A percentile compares a stretch with the other conserved stretches of the same genome.
Conservation (phyloP, 92 coral and sea anemone species). For the Palythoa caribaeorum region DNA sequence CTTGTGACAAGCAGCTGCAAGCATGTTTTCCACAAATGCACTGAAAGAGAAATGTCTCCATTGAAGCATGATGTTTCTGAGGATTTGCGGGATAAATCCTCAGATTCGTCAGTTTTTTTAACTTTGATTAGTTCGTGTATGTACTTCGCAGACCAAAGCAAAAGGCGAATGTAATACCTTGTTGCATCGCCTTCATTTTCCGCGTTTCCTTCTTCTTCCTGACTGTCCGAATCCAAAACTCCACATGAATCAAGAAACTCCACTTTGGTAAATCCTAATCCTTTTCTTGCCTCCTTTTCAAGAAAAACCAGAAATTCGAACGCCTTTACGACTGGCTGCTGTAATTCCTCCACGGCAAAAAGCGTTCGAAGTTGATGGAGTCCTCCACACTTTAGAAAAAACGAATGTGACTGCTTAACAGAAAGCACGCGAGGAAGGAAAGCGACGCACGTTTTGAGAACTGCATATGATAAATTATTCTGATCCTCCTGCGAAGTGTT, state of each 20-base stretch:
- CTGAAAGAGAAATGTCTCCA: conserved; percentile 69
- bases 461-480: conserved; percentile 53
- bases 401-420: conserved; percentile 61
- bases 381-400: conserved; percentile 87
- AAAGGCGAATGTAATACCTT: not conserved
- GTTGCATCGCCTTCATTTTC: conserved; percentile 10
- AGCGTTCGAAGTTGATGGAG: conserved; percentile 75
- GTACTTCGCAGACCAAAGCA: conserved; percentile 15
- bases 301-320: conserved; percentile 75
- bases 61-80: conserved; percentile 16
- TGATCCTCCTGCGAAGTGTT: not conserved
- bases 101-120: not conserved
- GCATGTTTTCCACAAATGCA: conserved; percentile 89
- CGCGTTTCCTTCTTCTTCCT: conserved; percentile 27
- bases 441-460: conserved; percentile 67
- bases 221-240: conserved; percentile 20
- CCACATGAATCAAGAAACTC: not conserved
- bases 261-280: conserved; percentile 13
- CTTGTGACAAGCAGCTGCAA: conserved; percentile 80
- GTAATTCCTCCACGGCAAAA: conserved; percentile 74
- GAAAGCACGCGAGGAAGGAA: conserved; percentile 70
- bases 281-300: conserved; percentile 58
- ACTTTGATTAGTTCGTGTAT: not conserved
- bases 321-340: conserved; percentile 75
- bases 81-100: not conserved